A percentile compares a stretch with the other conserved stretches of the same genome.
Evolutionary conservation across 1,140 invertebrate species (phyloP).

Genomic region (Thaumetopoea pityocampa): DNA sequence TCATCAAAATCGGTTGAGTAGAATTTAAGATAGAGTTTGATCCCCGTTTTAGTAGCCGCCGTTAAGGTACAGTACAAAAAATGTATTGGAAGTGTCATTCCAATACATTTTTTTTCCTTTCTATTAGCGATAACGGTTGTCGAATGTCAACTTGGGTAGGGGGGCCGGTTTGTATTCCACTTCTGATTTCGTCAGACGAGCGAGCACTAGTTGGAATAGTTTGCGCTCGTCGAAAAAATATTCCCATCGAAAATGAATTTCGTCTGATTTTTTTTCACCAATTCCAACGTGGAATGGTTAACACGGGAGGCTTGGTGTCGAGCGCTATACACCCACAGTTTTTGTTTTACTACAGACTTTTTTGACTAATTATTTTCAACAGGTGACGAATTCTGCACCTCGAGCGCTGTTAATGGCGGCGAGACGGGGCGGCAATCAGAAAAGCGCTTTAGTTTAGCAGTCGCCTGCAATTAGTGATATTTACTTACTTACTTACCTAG

Average conservation of each 20-base stretch:
- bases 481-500: constrained; percentile 18
- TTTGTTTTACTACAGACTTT: constrained; percentile 69
- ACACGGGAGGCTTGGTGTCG: constrained; percentile 55
- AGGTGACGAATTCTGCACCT: constrained; percentile 71
- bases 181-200: constrained; percentile 34
- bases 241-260: constrained; percentile 44
- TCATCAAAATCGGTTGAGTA: no score
- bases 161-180: constrained; percentile 39
- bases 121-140: no score
- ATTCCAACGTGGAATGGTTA: constrained; percentile 50
- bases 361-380: constrained; percentile 75
- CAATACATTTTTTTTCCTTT: no score
- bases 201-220: constrained; percentile 38
- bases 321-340: constrained; percentile 52
- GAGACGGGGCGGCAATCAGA: constrained; percentile 55
- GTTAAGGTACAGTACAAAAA: no score
- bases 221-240: constrained; percentile 41
- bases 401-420: constrained; percentile 51
- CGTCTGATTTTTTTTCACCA: constrained; percentile 49
- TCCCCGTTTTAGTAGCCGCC: no score
- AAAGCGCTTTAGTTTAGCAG: constrained; percentile 57
- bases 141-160: no score
- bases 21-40: no score
- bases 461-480: constrained; percentile 63
- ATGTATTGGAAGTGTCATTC: no score